Conservation (phyloP, 1,140 invertebrate genomes). For the Oncopeltus fasciatus region DNA sequence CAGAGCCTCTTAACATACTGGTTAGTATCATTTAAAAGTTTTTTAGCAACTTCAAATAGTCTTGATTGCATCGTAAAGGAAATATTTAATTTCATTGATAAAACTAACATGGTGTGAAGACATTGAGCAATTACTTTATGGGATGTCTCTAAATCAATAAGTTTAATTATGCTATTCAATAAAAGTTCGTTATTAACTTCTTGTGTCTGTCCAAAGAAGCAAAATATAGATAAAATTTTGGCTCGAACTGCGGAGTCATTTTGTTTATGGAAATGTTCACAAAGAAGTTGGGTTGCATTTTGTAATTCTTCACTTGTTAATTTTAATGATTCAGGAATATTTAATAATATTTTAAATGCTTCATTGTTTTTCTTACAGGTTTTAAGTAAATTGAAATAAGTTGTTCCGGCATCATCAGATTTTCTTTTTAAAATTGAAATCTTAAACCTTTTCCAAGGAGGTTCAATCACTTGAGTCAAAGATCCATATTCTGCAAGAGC, state of each 20-base stretch:
- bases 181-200: conserved; percentile 40
- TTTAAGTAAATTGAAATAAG: conserved; percentile 51
- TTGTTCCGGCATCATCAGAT: conserved; percentile 39
- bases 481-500: conserved; percentile 53
- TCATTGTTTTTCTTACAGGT: conserved; percentile 60
- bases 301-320: conserved; percentile 45
- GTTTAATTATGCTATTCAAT: conserved; percentile 56
- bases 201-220: conserved; percentile 49
- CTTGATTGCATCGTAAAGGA: conserved; percentile 26
- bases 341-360: conserved; percentile 51
- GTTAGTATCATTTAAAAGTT: conserved; percentile 50
- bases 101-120: conserved; percentile 48
- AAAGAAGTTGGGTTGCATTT: conserved; percentile 48
- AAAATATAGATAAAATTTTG: conserved; percentile 61
- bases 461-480: no score
- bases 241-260: conserved; percentile 61
- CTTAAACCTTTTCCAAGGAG: conserved; percentile 38
- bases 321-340: conserved; percentile 57
- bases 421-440: conserved; percentile 43
- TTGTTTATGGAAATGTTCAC: conserved; percentile 59
- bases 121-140: conserved; percentile 68
- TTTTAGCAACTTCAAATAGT: not conserved
- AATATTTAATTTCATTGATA: conserved; percentile 33
- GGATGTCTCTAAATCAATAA: conserved; percentile 62
- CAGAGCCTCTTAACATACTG: conserved; percentile 66